Evolutionary conservation across 1,140 invertebrate species (phyloP).

Genomic region (Aethina tumida): DNA sequence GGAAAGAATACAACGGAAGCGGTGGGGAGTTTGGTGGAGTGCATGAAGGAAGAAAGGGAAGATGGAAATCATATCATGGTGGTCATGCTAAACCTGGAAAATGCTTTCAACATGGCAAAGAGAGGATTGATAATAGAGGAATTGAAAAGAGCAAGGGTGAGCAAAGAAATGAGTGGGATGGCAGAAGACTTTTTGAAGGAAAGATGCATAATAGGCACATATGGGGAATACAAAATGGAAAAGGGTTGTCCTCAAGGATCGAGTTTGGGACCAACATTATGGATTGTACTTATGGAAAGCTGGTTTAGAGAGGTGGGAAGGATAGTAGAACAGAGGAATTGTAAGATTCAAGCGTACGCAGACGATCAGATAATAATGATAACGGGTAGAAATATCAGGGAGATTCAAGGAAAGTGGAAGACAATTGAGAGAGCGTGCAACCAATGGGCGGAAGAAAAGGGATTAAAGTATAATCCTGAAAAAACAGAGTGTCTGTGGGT

Average conservation of each 20-base stretch:
- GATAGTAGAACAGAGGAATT: too few relatives aligned
- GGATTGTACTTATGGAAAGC: too few relatives aligned
- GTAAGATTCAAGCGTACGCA: too few relatives aligned
- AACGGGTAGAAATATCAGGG: too few relatives aligned
- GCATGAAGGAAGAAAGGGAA: background rate
- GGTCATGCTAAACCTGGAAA: background rate
- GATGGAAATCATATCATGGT: background rate
- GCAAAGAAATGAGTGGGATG: background rate
- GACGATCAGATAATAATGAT: too few relatives aligned
- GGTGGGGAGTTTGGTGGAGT: too few relatives aligned
- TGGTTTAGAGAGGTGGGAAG: too few relatives aligned
- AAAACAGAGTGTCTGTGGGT: too few relatives aligned
- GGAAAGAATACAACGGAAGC: constrained; percentile 3
- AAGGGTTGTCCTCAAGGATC: constrained; percentile 2
- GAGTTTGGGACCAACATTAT: constrained; percentile 5
- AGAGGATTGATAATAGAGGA: background rate
- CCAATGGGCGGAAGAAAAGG: too few relatives aligned
- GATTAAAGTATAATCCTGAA: too few relatives aligned
- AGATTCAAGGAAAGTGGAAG: too few relatives aligned
- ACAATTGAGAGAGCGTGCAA: too few relatives aligned
- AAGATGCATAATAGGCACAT: background rate
- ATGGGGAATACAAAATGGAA: background rate
- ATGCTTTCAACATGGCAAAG: background rate
- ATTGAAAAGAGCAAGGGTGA: background rate
- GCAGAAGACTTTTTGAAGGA: background rate